Evolutionary conservation across 2,113 vertebrate species (phyloP), one percentile per base, ranked within the genome.

Genomic region (Chamaea fasciata): DNA sequence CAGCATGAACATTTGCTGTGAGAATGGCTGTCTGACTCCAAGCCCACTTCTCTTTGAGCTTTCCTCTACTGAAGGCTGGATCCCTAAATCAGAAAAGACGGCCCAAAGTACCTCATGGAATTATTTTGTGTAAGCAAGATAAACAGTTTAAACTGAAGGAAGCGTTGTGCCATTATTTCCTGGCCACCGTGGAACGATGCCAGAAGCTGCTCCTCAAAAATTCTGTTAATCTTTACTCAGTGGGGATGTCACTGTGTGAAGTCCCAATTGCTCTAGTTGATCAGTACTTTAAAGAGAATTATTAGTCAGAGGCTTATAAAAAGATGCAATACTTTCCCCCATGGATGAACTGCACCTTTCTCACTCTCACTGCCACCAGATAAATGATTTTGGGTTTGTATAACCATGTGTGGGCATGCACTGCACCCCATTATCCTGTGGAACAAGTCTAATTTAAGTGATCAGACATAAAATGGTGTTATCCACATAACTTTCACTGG

Each of bases 101-200:
- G 28, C 7, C 46, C 73, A 35, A 2, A 1, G 3, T n/a, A 20
- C 13, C 18, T 41, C 12, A 4, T 22, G 13, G 50, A 76, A 53
- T 83, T 83, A 12, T 88, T 86, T 62, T 69, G 37, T 62, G 9
- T 24, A 47, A 41, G 26, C 0, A 1, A 52, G 39, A 88, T 42
- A 50, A 68, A 30, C 20, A 53, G 21, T 55, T 74, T 28, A 73
- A 91, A 53, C 9, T 44, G 42, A 55, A 47, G 22, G 4, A 71
- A 64, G 30, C 7, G 3, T 33, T 68, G 30, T 77, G 39, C 35
- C 6, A 5, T 71, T 35, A 19, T 87, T 79, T 85, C 84, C 35
- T 83, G 79, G 59, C 41, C 30, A 13, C 31, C 2, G 0, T 23
- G 22, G 57, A 68, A 3, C 11, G 35, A 0, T 24, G 15, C 55